Conservation (phyloP, 2,113 vertebrate genomes). For the Baryphthengus martii region DNA sequence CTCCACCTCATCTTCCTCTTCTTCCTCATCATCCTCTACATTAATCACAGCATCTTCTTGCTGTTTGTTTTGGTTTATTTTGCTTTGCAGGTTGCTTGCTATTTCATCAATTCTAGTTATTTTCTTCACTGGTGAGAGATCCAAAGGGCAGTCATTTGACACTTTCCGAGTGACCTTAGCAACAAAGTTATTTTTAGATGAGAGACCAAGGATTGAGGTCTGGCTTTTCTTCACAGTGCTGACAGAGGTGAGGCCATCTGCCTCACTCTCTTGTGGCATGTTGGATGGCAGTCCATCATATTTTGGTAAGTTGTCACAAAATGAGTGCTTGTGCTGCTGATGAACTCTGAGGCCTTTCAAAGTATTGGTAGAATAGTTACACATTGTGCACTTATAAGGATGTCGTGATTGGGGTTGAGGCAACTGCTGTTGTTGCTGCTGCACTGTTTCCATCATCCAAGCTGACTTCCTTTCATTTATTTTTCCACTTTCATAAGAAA, state of each 20-base stretch:
- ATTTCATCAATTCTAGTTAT: conserved; percentile 93
- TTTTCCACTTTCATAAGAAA: conserved; percentile 80
- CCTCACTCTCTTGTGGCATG: conserved; percentile 80
- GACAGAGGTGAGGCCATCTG: conserved; percentile 76
- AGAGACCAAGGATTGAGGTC: conserved; percentile 91
- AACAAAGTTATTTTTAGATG: conserved; percentile 88
- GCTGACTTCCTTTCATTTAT: conserved; percentile 83
- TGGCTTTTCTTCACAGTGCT: conserved; percentile 91
- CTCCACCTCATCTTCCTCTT: conserved; percentile 76
- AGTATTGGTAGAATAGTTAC: conserved; percentile 89
- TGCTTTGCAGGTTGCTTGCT: conserved; percentile 93
- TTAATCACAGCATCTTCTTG: conserved; percentile 68
- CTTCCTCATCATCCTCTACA: conserved; percentile 87
- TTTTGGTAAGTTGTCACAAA: conserved; percentile 89
- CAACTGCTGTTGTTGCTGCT: conserved; percentile 47
- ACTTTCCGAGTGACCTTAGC: conserved; percentile 86
- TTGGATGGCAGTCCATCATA: conserved; percentile 77
- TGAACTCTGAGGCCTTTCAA: conserved; percentile 93
- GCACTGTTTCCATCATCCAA: conserved; percentile 70
- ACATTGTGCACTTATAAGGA: conserved; percentile 88
- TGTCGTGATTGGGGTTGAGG: conserved; percentile 72
- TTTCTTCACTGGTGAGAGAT: conserved; percentile 79
- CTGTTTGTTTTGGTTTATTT: conserved; percentile 74
- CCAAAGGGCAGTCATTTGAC: conserved; percentile 87
- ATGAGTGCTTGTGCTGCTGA: conserved; percentile 95